Percentiles rank a stretch among this genome's conserved stretches.
Conservation (phyloP, 2,113 vertebrate species). For the Poicephalus meyeri region DNA sequence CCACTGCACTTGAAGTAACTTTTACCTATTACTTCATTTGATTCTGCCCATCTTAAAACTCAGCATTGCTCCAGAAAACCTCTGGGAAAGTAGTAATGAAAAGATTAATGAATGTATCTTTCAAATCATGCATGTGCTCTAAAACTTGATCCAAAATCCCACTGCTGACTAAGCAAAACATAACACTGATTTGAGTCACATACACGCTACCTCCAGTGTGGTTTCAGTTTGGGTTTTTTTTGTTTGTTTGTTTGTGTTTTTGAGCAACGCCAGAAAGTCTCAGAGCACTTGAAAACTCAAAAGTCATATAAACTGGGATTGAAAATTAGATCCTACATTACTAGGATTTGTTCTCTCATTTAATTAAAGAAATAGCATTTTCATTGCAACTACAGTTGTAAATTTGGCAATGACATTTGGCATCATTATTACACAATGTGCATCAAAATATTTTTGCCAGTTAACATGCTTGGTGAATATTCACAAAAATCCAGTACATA, state of each 20-base stretch:
- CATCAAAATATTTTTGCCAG: neutral
- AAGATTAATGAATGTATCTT: conserved; percentile 28
- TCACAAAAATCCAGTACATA: neutral
- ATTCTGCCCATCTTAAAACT: neutral
- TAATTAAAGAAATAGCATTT: neutral
- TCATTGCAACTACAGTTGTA: neutral
- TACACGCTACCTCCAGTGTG: neutral
- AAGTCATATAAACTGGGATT: neutral
- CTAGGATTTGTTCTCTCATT: neutral
- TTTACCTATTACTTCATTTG: conserved; percentile 27
- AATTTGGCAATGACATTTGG: neutral
- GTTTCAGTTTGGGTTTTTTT: neutral
- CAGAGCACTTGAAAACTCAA: neutral
- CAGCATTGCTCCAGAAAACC: neutral
- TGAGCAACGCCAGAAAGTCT: neutral
- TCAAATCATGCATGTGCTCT: neutral
- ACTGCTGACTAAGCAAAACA: neutral
- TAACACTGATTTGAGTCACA: neutral
- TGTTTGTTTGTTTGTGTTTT: neutral
- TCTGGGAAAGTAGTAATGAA: neutral
- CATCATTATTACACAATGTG: neutral
- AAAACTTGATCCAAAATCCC: neutral
- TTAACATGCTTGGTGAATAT: neutral
- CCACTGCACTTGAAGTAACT: conserved; percentile 19
- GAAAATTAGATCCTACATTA: neutral